Conservation (phyloP, 2,113 vertebrate genomes). For the Takifugu flavidus region DNA sequence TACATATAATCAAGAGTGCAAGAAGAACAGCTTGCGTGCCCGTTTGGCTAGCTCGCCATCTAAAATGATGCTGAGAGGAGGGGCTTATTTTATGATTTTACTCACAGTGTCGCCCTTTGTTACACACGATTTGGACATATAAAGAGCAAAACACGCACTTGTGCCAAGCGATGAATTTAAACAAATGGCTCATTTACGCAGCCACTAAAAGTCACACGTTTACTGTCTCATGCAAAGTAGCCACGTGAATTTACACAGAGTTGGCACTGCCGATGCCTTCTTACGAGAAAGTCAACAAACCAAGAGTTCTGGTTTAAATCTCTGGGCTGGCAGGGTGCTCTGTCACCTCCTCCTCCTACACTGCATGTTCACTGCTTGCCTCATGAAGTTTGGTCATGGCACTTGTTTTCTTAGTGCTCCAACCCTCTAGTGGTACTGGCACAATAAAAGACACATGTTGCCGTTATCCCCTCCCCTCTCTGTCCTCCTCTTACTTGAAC, state of each 20-base stretch:
- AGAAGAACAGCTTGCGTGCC: too few species aligned
- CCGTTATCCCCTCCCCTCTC: constrained; percentile 23
- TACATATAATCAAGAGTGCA: too few species aligned
- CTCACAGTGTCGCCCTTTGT: too few species aligned
- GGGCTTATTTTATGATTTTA: too few species aligned
- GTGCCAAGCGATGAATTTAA: constrained; percentile 20
- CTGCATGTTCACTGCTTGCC: constrained; percentile 47
- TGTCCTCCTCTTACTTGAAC: constrained; percentile 23
- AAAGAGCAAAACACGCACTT: constrained; percentile 22
- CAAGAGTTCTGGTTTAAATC: constrained; percentile 56
- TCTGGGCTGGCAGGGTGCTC: constrained; percentile 38
- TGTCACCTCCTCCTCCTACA: constrained; percentile 25
- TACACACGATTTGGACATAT: too few species aligned
- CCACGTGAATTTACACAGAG: constrained; percentile 51
- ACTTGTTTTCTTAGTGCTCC: constrained; percentile 51
- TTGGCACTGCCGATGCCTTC: constrained; percentile 45
- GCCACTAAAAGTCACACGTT: constrained; percentile 32
- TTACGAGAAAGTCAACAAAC: constrained; percentile 66
- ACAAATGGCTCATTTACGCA: constrained; percentile 45
- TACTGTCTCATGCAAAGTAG: constrained; percentile 62
- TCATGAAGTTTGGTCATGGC: constrained; percentile 49
- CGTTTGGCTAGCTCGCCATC: too few species aligned
- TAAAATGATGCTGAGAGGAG: too few species aligned
- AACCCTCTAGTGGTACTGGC: constrained; percentile 39
- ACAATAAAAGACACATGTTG: constrained; percentile 30